A percentile compares a stretch with the other conserved stretches of the same genome.
Evolutionary conservation across 92 coral and sea anemone species (phyloP).

Genomic region (Phenganax stokvisi): DNA sequence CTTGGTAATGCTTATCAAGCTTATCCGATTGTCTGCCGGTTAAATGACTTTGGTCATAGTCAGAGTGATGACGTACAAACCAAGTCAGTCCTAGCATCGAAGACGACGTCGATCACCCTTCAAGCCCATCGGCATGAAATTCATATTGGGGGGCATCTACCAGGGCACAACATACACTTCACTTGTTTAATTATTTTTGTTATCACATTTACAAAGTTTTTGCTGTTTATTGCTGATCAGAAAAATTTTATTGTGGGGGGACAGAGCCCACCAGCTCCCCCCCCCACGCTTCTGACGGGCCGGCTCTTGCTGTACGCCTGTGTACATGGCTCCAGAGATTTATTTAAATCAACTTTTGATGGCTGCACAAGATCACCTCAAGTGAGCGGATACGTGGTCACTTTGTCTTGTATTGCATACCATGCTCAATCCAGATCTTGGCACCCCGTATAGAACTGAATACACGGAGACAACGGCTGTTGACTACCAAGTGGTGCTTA

Average conservation of each 20-base stretch:
- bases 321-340: constrained; percentile 43
- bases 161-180: no score
- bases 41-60: constrained; percentile 40
- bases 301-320: constrained; percentile 32
- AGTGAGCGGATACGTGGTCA: constrained; percentile 40
- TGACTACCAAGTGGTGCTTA: background rate
- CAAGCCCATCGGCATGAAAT: no score
- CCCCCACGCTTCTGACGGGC: no score
- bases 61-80: constrained; percentile 27
- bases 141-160: no score
- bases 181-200: no score
- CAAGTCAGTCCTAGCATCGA: constrained; percentile 20
- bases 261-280: no score
- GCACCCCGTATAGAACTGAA: constrained; percentile 10
- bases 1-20: constrained; percentile 23
- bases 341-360: constrained; percentile 9
- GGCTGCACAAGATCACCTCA: constrained; percentile 39
- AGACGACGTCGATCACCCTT: constrained; percentile 10
- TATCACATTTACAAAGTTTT: no score
- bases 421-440: constrained; percentile 29
- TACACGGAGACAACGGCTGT: background rate
- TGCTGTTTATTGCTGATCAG: no score
- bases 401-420: constrained; percentile 32
- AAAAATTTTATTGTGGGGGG: no score
- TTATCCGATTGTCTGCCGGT: constrained; percentile 40